Evolutionary conservation across 2,888 invertebrate genomes (phyloP).

Genomic region (Acleris emargana): DNA sequence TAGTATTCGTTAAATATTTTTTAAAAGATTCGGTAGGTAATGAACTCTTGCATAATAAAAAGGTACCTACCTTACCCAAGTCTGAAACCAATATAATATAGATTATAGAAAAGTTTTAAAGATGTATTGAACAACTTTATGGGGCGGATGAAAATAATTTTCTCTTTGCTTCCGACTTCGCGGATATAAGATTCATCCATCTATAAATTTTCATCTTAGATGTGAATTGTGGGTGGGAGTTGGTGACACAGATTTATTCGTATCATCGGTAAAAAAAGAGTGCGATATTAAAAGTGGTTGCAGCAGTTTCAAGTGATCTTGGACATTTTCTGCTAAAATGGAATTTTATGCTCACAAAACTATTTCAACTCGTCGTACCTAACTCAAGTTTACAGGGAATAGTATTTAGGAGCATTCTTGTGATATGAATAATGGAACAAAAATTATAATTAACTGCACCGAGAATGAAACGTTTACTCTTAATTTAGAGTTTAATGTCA

Average conservation of each 20-base stretch:
- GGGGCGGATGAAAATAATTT: constrained; percentile 21
- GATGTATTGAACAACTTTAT: constrained; percentile 27
- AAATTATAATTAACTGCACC: no score
- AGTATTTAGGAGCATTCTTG: neutral
- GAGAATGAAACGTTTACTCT: no score
- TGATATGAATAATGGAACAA: no score
- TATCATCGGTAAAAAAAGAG: neutral
- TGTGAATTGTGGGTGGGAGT: constrained; percentile 12
- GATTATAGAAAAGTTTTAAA: constrained; percentile 26
- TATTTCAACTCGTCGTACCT: neutral
- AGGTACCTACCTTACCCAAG: constrained; percentile 15
- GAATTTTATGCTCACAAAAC: constrained; percentile 2
- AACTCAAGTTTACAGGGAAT: constrained; percentile 1
- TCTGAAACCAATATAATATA: constrained; percentile 3
- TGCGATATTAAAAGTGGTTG: constrained; percentile 19
- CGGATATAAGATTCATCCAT: constrained; percentile 14
- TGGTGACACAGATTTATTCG: neutral
- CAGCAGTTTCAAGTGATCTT: constrained; percentile 11
- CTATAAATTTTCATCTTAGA: constrained; percentile 14
- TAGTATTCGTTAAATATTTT: neutral
- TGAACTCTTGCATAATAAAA: constrained; percentile 9
- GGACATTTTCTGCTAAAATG: constrained; percentile 4
- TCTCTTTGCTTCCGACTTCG: constrained; percentile 16
- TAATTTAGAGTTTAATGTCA: no score
- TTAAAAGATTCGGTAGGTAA: no score